These are phyloP conservation scores for Tauraco erythrolophus DNA, from an alignment of 2,113 vertebrate genomes.

Conservation along the genomic window DNA sequence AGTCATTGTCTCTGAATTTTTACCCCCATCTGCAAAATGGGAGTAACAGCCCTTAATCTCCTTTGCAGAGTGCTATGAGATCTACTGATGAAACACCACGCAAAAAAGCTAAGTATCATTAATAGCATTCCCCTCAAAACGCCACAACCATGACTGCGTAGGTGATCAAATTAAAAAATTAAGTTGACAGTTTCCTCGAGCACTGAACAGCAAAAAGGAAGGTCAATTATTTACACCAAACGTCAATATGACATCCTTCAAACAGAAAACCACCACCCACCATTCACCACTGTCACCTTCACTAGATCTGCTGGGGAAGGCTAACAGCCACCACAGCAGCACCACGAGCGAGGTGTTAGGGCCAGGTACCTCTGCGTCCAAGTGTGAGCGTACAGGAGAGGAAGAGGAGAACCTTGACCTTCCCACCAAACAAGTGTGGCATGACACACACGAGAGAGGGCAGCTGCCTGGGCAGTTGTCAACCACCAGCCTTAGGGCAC, in stretches of 20 bases:
- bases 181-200: conserved; percentile 2
- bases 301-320: neutral
- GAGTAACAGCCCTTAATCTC: neutral
- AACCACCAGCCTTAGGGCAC: neutral
- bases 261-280: accelerated
- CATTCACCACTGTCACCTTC: neutral
- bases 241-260: neutral
- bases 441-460: neutral
- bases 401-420: neutral
- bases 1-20: neutral
- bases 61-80: neutral
- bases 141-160: neutral
- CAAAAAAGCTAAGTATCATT: neutral
- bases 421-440: neutral
- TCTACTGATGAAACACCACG: neutral
- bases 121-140: neutral
- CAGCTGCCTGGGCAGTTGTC: neutral
- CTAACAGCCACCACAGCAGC: accelerated
- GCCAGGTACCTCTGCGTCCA: neutral
- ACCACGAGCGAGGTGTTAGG: neutral
- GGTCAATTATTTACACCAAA: neutral
- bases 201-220: neutral
- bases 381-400: neutral
- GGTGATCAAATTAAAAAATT: neutral
- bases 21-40: neutral